Evolutionary conservation across 2,113 vertebrate genomes (phyloP).

Genomic region (Oreochromis niloticus): DNA sequence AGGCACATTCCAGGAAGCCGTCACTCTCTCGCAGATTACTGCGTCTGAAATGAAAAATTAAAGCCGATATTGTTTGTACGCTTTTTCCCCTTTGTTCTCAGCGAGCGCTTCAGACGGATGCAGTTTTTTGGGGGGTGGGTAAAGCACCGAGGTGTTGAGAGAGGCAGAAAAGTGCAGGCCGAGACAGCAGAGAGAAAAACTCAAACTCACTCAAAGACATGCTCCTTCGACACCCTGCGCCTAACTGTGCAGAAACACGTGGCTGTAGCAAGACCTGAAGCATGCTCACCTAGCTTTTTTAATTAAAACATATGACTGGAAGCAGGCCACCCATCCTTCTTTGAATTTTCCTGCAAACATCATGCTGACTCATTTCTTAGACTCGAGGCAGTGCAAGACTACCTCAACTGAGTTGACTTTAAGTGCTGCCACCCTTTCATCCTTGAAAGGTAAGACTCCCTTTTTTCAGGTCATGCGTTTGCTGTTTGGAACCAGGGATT

Average conservation of each 20-base stretch:
- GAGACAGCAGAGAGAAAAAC: not conserved
- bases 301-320: slow-evolving; percentile 53
- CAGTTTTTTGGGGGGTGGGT: not conserved
- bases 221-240: not conserved
- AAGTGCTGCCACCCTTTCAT: slow-evolving; percentile 41
- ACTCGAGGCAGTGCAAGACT: slow-evolving; percentile 17
- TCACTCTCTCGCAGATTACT: slow-evolving; percentile 14
- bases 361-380: slow-evolving; percentile 53
- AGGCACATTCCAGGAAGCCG: slow-evolving; percentile 37
- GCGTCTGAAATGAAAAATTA: slow-evolving; percentile 20
- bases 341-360: slow-evolving; percentile 30
- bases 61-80: slow-evolving; percentile 39
- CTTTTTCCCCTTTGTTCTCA: slow-evolving; percentile 28
- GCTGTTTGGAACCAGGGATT: slow-evolving; percentile 30
- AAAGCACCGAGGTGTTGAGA: not conserved
- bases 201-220: not conserved
- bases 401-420: slow-evolving; percentile 38
- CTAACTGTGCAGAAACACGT: not conserved
- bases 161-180: not conserved
- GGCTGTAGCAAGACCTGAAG: not conserved
- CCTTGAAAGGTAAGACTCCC: slow-evolving; percentile 46
- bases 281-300: slow-evolving; percentile 22
- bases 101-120: not conserved
- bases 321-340: not conserved
- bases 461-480: slow-evolving; percentile 44